Conservation (phyloP, 2,113 vertebrate species). For the Heterotilapia buettikoferi region DNA sequence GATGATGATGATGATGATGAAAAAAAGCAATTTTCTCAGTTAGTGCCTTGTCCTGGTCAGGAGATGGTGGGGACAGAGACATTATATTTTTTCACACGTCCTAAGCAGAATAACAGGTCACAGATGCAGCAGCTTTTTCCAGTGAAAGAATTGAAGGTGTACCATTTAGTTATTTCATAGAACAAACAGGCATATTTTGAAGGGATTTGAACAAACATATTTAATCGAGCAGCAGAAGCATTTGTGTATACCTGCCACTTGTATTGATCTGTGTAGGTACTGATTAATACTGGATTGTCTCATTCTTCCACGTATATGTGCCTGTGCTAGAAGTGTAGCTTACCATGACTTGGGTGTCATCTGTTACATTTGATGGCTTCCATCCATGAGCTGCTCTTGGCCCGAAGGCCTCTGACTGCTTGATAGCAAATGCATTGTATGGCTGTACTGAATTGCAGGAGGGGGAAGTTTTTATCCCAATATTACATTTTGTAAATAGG, state of each 20-base stretch:
- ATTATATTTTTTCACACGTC: neutral
- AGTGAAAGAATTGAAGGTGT: neutral
- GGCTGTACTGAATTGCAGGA: neutral
- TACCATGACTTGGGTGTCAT: too few species aligned
- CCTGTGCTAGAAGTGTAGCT: too few species aligned
- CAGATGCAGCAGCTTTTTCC: neutral
- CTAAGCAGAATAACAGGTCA: neutral
- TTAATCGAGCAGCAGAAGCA: too few species aligned
- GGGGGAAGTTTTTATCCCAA: neutral
- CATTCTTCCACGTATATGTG: too few species aligned
- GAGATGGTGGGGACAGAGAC: neutral
- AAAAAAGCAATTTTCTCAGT: neutral
- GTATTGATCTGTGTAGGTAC: too few species aligned
- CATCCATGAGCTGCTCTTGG: neutral
- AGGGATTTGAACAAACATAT: neutral
- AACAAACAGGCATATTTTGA: neutral
- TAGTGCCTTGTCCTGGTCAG: neutral
- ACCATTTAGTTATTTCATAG: neutral
- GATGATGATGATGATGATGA: rapidly evolving
- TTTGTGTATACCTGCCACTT: too few species aligned
- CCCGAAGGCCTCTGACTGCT: neutral
- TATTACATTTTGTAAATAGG: neutral
- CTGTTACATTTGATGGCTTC: too few species aligned
- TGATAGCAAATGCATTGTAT: neutral
- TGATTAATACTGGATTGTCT: too few species aligned